Evolutionary conservation across 2,113 vertebrate genomes (phyloP).

Genomic region (Shinisaurus crocodilurus): DNA sequence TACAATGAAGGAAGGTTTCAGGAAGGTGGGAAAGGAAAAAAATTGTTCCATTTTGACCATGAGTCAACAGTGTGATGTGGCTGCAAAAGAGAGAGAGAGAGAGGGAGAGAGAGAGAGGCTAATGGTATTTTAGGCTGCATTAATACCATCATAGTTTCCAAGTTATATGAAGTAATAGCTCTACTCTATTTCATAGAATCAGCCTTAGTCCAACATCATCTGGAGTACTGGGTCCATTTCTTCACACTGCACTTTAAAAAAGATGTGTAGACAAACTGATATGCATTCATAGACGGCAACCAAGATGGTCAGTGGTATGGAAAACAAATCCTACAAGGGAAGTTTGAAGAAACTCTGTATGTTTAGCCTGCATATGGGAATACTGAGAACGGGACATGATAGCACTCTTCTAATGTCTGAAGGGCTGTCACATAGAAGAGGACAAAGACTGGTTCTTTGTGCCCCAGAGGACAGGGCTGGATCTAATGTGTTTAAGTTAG

Average conservation of each 20-base stretch:
- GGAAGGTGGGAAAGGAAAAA: background rate
- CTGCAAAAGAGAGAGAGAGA: background rate
- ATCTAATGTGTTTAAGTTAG: too few relatives aligned
- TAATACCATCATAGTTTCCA: background rate
- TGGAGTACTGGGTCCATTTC: background rate
- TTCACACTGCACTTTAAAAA: background rate
- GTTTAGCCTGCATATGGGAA: background rate
- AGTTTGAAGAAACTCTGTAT: background rate
- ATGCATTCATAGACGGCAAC: background rate
- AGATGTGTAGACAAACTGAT: background rate
- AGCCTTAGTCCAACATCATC: background rate
- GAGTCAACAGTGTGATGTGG: background rate
- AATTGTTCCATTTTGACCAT: background rate
- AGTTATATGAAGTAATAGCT: background rate
- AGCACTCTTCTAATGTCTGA: background rate
- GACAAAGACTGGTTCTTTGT: background rate
- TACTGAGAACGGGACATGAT: background rate
- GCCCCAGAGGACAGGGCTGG: background rate
- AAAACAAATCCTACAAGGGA: background rate
- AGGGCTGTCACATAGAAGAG: background rate
- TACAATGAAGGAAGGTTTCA: background rate
- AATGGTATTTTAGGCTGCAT: background rate
- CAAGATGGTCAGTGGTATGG: background rate
- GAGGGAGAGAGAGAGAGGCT: too few relatives aligned
- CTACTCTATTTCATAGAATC: background rate